Evolutionary conservation across 2,113 vertebrate genomes (phyloP), one percentile per base, ranked within the genome.

Genomic region (Takifugu flavidus): DNA sequence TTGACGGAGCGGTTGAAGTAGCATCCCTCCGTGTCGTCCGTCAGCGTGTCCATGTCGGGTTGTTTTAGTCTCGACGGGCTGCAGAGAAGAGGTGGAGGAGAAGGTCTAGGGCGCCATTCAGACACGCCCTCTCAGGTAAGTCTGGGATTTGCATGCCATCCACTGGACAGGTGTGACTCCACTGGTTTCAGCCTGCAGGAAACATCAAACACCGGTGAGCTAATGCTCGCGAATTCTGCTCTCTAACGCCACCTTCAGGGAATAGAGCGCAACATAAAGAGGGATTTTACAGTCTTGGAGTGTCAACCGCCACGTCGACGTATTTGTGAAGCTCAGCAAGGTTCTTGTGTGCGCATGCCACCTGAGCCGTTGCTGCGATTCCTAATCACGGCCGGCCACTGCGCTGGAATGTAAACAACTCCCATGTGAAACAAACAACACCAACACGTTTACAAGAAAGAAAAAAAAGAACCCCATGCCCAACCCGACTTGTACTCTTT

Each of bases 81-180:
- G 57, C 8, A 5, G 45, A 56, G 10, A 13, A 27, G 43, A 20
- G 43, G 57, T 29, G 42, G 2, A 29, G 14, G 45, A 25, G n/a
- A 3, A 25, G 52, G 59, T 52, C 27, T 55, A 76, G 44, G 73
- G 31, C 11, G 25, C 13, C 58, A 67, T 58, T 69, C 56, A 86
- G 43, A 71, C 64, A 53, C 5, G 50, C 44, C 65, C 70, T 51
- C 52, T 59, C 43, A 27, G 63, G 10, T 39, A 50, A 29, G 11
- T 6, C 58, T 56, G 20, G 50, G 53, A 62, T 65, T 13, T 1
- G 62, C 80, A 74, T 56, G 70, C 58, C 85, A 80, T 87, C 69
- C 49, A 67, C 49, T 65, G 59, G 39, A 55, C 49, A 5, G 49
- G 47, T 29, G 60, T 56, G 39, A n/a, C 34, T 26, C 11, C 59